Conservation (phyloP, 2,797 vertebrate species). For the Cirrhinus molitorella region DNA sequence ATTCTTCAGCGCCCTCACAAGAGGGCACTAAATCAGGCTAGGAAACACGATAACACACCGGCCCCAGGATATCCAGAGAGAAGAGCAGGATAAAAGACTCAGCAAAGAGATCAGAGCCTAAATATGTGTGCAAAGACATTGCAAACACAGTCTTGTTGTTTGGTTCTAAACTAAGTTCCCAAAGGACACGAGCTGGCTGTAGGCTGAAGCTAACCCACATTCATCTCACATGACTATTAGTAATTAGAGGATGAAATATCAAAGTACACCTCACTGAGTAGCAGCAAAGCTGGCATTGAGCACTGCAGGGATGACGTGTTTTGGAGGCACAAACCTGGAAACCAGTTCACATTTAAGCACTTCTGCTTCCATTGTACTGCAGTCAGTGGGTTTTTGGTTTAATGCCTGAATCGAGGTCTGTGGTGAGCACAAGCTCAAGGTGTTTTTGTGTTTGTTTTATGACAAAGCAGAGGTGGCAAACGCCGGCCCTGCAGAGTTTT, state of each 20-base stretch:
- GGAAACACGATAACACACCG: neutral
- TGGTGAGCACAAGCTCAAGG: neutral
- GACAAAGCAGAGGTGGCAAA: no score
- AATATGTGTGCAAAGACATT: neutral
- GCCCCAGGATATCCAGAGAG: neutral
- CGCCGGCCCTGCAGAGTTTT: no score
- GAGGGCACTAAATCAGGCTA: neutral
- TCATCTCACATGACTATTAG: neutral
- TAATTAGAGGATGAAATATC: neutral
- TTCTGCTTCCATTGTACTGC: neutral
- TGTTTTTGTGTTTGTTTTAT: neutral
- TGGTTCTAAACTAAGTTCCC: constrained; percentile 19
- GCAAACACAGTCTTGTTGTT: neutral
- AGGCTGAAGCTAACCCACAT: constrained; percentile 6
- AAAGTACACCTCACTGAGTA: neutral
- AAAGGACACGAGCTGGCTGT: neutral
- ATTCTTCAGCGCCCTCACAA: neutral
- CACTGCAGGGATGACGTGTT: neutral
- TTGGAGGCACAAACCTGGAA: neutral
- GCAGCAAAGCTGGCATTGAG: neutral
- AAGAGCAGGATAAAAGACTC: neutral
- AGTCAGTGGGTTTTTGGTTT: neutral
- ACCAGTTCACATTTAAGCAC: neutral
- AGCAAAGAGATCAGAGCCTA: neutral
- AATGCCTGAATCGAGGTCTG: neutral